Base-by-base conservation (phyloP, 2,888 invertebrate genomes). In the Alloscopus bannaensis region DNA sequence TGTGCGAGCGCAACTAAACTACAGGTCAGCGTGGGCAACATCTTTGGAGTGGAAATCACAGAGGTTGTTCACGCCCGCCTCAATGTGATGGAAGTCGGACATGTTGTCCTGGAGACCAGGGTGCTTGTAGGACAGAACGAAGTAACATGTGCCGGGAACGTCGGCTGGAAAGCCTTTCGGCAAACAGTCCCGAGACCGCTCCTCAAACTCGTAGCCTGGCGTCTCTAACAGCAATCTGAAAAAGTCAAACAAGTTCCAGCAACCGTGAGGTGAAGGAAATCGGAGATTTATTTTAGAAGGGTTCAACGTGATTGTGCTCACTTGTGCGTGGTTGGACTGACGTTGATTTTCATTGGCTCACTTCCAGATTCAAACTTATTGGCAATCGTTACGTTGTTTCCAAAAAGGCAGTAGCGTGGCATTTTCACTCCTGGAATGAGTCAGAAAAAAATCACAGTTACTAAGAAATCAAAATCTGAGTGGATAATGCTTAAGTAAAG, bases 301-400 rank as follows among this genome's bases (percentile, higher is more conserved):
- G 26, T n/a, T n/a, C 20, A 4, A 6, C n/a, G n/a, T n/a, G n/a
- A n/a, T n/a, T n/a, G n/a, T n/a, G 3, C 94, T 93, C 90, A 97
- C 97, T 93, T 91, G 88, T 94, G 93, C 55, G 97, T 97, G 11
- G 96, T 96, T 1, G 97, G 97, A 87, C 97, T 97, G 88, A 97
- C 92, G 89, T 98, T 97, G 87, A 97, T 95, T 88, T 92, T 93
- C 86, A 95, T 90, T 0, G 97, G 95, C 87, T 95, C 96, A 81
- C 97, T 97, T 47, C 95, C 93, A 0, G 97, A 97, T 88, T 98
- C 98, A 87, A 98, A 97, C 90, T 96, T 97, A 89, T 98, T 98
- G 62, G 97, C 97, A 73, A 97, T 91, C 1, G 97, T 97, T 18
- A 97, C 97, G 88, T 97, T 96, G 88, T 97, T 96, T 0, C 98